These are phyloP conservation scores for Ectemnius cavifrons DNA, from an alignment of 2,888 invertebrate genomes.

Conservation along the genomic window DNA sequence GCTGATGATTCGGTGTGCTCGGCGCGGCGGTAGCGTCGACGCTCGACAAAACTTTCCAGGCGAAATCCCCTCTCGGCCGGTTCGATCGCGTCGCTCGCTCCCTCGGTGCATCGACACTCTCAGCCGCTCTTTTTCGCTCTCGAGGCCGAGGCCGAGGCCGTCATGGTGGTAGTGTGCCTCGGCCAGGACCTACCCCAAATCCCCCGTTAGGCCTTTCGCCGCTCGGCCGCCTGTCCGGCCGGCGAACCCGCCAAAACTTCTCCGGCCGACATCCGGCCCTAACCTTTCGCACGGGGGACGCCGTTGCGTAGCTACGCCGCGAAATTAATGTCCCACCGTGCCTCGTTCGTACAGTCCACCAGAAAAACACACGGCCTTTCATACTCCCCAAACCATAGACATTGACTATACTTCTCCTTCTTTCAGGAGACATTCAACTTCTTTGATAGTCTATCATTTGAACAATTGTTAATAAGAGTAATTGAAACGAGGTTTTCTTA, in stretches of 20 bases:
- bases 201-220: constrained; percentile 68
- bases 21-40: not conserved
- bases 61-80: constrained; percentile 40
- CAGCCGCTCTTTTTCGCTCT: constrained; percentile 15
- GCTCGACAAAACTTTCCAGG: constrained; percentile 57
- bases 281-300: constrained; percentile 74
- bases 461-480: too few species aligned
- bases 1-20: not conserved
- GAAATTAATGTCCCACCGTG: constrained; percentile 66
- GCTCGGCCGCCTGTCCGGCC: constrained; percentile 25
- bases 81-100: constrained; percentile 34
- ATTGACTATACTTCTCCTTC: too few species aligned
- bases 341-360: constrained; percentile 60
- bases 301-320: constrained; percentile 64
- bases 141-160: constrained; percentile 7
- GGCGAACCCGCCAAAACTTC: constrained; percentile 67
- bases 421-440: too few species aligned
- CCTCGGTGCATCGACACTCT: constrained; percentile 24
- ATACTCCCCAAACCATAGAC: not conserved
- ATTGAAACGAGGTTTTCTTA: too few species aligned
- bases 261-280: constrained; percentile 69
- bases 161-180: constrained; percentile 29
- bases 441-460: too few species aligned
- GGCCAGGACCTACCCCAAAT: constrained; percentile 73
- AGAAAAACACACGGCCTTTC: constrained; percentile 23